These are phyloP conservation scores for Monopterus albus DNA, from an alignment of 2,113 vertebrate genomes.

Conservation along the genomic window DNA sequence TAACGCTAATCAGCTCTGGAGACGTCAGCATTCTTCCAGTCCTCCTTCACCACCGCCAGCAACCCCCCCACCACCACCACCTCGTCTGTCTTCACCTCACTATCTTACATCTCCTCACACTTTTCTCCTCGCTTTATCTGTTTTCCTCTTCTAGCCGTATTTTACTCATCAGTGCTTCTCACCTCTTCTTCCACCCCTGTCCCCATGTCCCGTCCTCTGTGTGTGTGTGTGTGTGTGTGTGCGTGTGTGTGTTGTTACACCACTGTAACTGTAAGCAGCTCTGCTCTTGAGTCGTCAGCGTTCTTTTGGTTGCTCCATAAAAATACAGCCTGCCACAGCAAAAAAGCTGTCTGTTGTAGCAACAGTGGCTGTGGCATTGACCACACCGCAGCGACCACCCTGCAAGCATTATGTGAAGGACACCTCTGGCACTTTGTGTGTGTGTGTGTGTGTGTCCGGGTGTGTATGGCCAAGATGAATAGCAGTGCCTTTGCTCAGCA, in stretches of 20 bases:
- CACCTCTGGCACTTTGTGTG: conserved; percentile 59
- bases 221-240: conserved; percentile 40
- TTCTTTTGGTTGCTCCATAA: conserved; percentile 76
- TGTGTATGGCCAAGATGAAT: conserved; percentile 55
- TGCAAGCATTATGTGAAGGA: conserved; percentile 68
- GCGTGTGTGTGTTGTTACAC: conserved; percentile 59
- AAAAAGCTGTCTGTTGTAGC: conserved; percentile 75
- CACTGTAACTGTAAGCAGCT: conserved; percentile 75
- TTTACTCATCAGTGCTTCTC: conserved; percentile 40
- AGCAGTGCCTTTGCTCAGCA: conserved; percentile 67
- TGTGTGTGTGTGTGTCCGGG: conserved; percentile 29
- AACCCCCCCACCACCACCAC: conserved; percentile 18
- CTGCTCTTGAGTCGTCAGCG: conserved; percentile 77
- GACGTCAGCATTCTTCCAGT: conserved; percentile 78
- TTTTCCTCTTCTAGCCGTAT: conserved; percentile 21
- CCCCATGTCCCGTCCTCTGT: conserved; percentile 34
- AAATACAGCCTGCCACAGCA: conserved; percentile 77
- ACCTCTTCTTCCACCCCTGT: conserved; percentile 31
- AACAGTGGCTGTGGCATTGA: conserved; percentile 73
- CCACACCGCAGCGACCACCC: conserved; percentile 63
- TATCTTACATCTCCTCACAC: conserved; percentile 22
- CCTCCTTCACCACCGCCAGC: conserved; percentile 37
- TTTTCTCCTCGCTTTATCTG: conserved; percentile 29
- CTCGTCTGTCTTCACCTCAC: conserved; percentile 44
- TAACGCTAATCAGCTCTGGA: conserved; percentile 81